Evolutionary conservation across 2,797 vertebrate species (phyloP), one percentile per base, ranked within the genome.

Genomic region (Phrynocephalus vlangalii): DNA sequence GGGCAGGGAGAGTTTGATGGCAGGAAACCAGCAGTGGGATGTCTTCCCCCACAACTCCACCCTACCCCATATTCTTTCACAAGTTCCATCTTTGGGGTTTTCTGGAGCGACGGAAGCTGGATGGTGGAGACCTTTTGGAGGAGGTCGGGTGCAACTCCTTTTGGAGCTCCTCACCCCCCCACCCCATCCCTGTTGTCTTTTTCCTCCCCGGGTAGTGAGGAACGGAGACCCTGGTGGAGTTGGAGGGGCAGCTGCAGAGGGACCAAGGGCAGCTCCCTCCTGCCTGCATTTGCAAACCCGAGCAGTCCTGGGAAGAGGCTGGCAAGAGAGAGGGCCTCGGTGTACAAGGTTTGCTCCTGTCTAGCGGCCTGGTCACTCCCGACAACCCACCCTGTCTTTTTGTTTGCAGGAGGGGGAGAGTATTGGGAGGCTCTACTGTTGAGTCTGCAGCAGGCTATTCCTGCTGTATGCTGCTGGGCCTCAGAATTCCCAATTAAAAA

Each of bases 271-370:
- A 88, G 72, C 90, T 91, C 92, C 95, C 93, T 91, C 95, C 66
- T 38, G 13, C 26, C 60, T 88, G 96, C 95, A 96, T 96, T 95
- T 96, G 93, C 95, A 96, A 96, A 96, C 96, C 96, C 93, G 95
- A 95, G 96, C 77, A 87, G 22, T 87, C 89, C 88, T 94, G 95
- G 60, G 93, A 96, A 96, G 95, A 86, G 81, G 91, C 87, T 2
- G 9, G 7, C 63, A 28, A 3, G 3, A 82, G 16, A 71, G n/a
- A n/a, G 94, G 95, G 94, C 95, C 95, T 94, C 94, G 93, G 89
- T 92, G 90, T 26, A 22, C 48, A 92, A 15, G 91, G 88, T 93
- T 94, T 93, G 89, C 90, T 87, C 90, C 91, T 77, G 84, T 75
- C 91, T 26, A 30, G 2, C 8, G 15, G 6, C 71, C 52, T 78